Evolutionary conservation across 2,113 vertebrate genomes (phyloP).

Genomic region (Melanerpes formicivorus): DNA sequence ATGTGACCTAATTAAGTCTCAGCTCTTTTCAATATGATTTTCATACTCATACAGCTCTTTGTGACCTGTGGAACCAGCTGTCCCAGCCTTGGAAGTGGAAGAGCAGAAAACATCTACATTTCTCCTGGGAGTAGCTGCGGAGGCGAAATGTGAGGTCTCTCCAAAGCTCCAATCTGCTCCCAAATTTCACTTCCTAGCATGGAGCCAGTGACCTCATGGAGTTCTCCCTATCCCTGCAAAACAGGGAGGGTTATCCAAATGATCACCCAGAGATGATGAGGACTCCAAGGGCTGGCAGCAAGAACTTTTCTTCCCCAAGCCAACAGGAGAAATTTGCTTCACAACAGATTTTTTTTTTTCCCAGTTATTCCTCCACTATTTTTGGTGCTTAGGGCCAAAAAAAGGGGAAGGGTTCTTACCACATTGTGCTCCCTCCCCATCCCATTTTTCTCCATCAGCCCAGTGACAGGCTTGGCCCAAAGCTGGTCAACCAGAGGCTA

Average conservation of each 20-base stretch:
- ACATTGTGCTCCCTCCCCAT: background rate
- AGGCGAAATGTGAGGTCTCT: background rate
- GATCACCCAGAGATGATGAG: background rate
- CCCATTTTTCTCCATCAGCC: too few relatives aligned
- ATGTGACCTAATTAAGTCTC: slow-evolving; percentile 60
- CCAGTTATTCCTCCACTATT: background rate
- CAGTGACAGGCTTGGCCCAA: background rate
- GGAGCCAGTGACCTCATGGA: rapidly evolving
- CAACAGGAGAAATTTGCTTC: background rate
- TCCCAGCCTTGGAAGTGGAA: background rate
- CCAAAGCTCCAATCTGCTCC: background rate
- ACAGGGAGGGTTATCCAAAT: background rate
- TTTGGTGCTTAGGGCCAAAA: background rate
- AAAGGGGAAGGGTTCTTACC: rapidly evolving
- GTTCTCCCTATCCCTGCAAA: background rate
- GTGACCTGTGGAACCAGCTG: slow-evolving; percentile 9
- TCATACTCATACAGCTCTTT: background rate
- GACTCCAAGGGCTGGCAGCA: background rate
- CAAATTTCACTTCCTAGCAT: background rate
- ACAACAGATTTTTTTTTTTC: background rate
- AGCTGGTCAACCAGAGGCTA: background rate
- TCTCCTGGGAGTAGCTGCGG: rapidly evolving
- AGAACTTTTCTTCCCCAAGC: background rate
- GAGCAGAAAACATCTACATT: background rate
- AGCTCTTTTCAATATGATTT: slow-evolving; percentile 52